Percentiles rank a stretch among this genome's conserved stretches.
Evolutionary conservation across 2,113 vertebrate genomes (phyloP).

Genomic region (Xiphias gladius): DNA sequence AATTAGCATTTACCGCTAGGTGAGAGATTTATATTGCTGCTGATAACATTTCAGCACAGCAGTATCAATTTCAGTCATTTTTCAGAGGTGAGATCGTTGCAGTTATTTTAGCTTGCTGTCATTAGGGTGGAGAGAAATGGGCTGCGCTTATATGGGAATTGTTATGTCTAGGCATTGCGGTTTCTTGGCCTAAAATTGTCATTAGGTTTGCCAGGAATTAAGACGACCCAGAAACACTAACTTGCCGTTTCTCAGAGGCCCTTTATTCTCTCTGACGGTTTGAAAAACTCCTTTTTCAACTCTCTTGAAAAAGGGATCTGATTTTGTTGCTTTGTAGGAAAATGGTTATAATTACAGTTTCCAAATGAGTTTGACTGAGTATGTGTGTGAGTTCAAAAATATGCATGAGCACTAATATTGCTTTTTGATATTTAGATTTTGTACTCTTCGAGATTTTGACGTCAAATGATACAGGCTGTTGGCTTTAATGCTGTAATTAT

Average conservation of each 20-base stretch:
- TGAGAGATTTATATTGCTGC: slow-evolving; percentile 72
- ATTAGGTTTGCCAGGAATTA: slow-evolving; percentile 58
- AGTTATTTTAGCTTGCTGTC: slow-evolving; percentile 67
- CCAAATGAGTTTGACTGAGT: background rate
- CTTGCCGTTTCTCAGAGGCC: slow-evolving; percentile 22
- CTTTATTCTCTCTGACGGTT: slow-evolving; percentile 47
- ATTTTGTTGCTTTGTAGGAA: slow-evolving; percentile 40
- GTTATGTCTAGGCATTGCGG: slow-evolving; percentile 67
- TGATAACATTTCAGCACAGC: slow-evolving; percentile 68
- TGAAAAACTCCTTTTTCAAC: slow-evolving; percentile 15
- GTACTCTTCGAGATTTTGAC: background rate
- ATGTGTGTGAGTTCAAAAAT: slow-evolving; percentile 12
- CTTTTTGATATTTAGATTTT: background rate
- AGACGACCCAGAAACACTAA: slow-evolving; percentile 54
- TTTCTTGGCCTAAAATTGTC: slow-evolving; percentile 61
- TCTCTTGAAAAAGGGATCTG: slow-evolving; percentile 1
- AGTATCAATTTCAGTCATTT: slow-evolving; percentile 68
- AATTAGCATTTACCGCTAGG: slow-evolving; percentile 67
- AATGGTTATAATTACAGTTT: slow-evolving; percentile 32
- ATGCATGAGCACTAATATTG: background rate
- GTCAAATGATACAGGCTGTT: background rate
- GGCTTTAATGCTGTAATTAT: background rate
- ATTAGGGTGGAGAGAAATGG: slow-evolving; percentile 53
- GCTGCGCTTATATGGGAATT: slow-evolving; percentile 56
- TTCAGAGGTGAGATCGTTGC: slow-evolving; percentile 53